Percentiles rank a stretch among this genome's conserved stretches.
Evolutionary conservation across 2,797 vertebrate genomes (phyloP).

Genomic region (Enteromius argenteus): DNA sequence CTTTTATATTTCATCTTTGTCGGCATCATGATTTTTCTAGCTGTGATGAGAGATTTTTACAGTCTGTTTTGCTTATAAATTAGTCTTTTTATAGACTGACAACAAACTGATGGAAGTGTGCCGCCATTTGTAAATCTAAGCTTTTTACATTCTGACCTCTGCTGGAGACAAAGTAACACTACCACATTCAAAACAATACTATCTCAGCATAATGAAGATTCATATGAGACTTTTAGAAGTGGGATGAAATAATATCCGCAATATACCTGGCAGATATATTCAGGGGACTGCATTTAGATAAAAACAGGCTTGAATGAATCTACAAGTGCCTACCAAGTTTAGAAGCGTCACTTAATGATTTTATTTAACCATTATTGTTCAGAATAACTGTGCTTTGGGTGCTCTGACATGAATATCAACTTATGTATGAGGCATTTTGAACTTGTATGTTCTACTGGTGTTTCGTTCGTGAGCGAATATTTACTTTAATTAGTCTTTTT

Average conservation of each 20-base stretch:
- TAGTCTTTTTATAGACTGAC: background rate
- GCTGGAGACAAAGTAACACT: slow-evolving; percentile 33
- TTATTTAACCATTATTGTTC: background rate
- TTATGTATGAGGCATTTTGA: background rate
- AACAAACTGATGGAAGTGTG: slow-evolving; percentile 5
- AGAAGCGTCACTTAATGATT: background rate
- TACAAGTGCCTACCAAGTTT: background rate
- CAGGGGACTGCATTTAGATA: background rate
- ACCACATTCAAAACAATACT: background rate
- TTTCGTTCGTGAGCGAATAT: background rate
- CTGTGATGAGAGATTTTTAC: background rate
- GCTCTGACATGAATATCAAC: background rate
- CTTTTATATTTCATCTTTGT: background rate
- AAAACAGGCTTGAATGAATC: background rate
- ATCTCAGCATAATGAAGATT: background rate
- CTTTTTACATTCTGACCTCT: slow-evolving; percentile 50
- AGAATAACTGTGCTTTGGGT: background rate
- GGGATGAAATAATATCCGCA: background rate
- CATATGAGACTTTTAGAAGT: background rate
- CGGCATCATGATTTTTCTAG: background rate
- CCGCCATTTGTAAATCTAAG: slow-evolving; percentile 13
- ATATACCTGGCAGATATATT: background rate
- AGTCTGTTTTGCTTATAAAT: background rate
- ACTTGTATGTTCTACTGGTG: too few relatives aligned
- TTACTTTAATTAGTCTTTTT: background rate